Percentiles rank a stretch among this genome's conserved stretches.
phyloP scores from a whole-genome alignment of 2,888 invertebrate species.

The Ptychoptera albimana region DNA sequence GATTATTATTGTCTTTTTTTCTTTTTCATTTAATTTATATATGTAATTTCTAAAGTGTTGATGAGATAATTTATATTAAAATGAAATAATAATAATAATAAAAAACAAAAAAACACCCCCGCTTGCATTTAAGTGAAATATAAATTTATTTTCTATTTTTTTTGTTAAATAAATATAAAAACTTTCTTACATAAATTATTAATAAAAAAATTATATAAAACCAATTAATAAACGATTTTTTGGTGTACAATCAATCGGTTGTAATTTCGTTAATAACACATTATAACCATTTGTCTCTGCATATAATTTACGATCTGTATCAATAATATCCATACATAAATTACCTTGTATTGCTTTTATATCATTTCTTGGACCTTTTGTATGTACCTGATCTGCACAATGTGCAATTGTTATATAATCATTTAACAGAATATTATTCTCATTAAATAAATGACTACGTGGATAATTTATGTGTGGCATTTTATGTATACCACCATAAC shows the following conservation, averaged over 20 bases:
- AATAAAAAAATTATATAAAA: too few species aligned
- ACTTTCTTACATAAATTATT: too few species aligned
- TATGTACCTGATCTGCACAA: constrained; percentile 82
- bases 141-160: too few species aligned
- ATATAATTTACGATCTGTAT: constrained; percentile 63
- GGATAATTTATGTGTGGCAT: constrained; percentile 73
- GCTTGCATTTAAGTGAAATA: too few species aligned
- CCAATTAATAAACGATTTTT: constrained; percentile 47
- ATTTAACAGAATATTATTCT: constrained; percentile 21
- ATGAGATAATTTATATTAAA: too few species aligned
- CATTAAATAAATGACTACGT: constrained; percentile 46
- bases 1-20: too few species aligned
- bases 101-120: too few species aligned
- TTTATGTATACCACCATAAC: constrained; percentile 75
- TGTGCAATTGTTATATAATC: constrained; percentile 74
- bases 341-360: constrained; percentile 50
- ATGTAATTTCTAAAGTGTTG: too few species aligned
- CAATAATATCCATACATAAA: constrained; percentile 75
- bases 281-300: constrained; percentile 62
- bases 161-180: too few species aligned
- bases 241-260: constrained; percentile 72
- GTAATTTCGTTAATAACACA: constrained; percentile 57
- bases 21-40: too few species aligned
- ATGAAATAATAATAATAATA: too few species aligned
- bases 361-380: constrained; percentile 19